Percentiles rank a stretch among this genome's conserved stretches.
Evolutionary conservation across 2,888 invertebrate genomes (phyloP).

Genomic region (Lydus trimaculatus): DNA sequence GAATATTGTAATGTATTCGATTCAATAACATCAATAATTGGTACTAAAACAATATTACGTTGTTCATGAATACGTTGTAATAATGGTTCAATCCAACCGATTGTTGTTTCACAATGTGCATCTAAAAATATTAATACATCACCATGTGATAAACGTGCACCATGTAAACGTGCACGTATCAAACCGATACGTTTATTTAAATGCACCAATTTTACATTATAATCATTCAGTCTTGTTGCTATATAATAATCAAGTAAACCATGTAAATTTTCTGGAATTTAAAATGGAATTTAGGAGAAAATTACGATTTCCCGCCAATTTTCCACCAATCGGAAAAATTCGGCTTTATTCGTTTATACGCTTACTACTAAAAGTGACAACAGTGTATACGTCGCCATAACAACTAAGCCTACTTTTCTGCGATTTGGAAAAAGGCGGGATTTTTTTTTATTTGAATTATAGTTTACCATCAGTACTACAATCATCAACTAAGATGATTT

Average conservation of each 20-base stretch:
- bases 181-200: conserved; percentile 81
- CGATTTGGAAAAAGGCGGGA: no score
- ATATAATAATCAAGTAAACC: conserved; percentile 83
- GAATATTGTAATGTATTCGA: conserved; percentile 80
- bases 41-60: conserved; percentile 82
- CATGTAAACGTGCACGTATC: conserved; percentile 88
- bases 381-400: no score
- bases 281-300: no score
- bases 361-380: no score
- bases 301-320: no score
- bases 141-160: conserved; percentile 83
- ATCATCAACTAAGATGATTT: conserved; percentile 96
- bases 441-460: no score
- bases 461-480: conserved; percentile 76
- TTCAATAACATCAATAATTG: conserved; percentile 95
- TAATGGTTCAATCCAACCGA: conserved; percentile 88
- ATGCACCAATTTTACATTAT: conserved; percentile 76
- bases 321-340: no score
- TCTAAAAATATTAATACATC: conserved; percentile 88
- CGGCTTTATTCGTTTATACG: no score
- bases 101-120: conserved; percentile 88
- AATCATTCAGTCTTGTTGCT: conserved; percentile 71
- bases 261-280: conserved; percentile 76
- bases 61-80: conserved; percentile 84
- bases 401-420: no score